Evolutionary conservation across 2,113 vertebrate genomes (phyloP), one percentile per base, ranked within the genome.

Genomic region (Acanthisitta chloris): DNA sequence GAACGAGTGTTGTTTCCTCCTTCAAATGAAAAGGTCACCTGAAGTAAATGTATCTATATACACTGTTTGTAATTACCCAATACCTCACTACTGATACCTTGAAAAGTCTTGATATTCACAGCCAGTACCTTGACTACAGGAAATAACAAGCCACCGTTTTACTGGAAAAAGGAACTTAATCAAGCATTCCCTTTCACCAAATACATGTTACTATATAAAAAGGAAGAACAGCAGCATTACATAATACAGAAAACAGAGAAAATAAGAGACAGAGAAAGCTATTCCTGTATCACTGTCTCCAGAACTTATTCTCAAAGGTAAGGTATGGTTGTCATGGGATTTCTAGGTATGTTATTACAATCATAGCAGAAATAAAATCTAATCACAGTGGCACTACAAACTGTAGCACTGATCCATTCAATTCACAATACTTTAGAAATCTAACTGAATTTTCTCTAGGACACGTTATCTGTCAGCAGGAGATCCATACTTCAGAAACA

Each of bases 1-100:
- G 11, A 45, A 17, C 0, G 0, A 5, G 3, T 46, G 12, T 6
- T 78, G 10, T 20, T 80, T 72, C 26, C 13, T 7, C 31, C 28
- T 82, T 81, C 45, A 61, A 57, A 83, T 40, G 31, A 67, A 51
- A 54, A 33, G 2, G 3, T 59, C 0, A 1, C 17, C n/a, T 46
- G 40, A 69, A 62, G 18, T 49, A 91, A 88, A 83, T 33, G 5
- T 2, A 38, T 55, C 25, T 93, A 80, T 36, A 34, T 4, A 29
- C 9, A 46, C 14, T 38, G 19, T 36, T 55, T 49, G 25, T 61
- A 88, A 88, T 45, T 58, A 83, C 9, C 25, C 16, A 51, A 57
- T 49, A 57, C 3, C 14, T 5, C 26, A n/a, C 5, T 40, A n/a
- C n/a, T 33, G 14, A 40, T 29, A 80, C 8, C 26, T 67, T 46